Percentiles rank a stretch among this genome's conserved stretches.
Evolutionary conservation across 1,140 invertebrate species (phyloP).

Genomic region (Colletes latitarsis): DNA sequence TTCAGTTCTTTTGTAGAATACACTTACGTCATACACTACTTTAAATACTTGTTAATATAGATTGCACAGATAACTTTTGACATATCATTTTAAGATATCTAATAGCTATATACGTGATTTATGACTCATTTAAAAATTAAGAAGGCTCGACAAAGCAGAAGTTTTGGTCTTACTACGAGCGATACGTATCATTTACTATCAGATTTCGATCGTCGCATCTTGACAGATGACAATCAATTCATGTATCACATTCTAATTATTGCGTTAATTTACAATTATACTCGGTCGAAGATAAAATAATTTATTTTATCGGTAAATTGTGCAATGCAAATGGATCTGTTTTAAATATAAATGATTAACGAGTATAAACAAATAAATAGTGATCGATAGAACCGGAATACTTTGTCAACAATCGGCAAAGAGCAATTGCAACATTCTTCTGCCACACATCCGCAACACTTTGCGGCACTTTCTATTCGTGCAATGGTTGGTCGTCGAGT

Average conservation of each 20-base stretch:
- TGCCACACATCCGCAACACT: neutral
- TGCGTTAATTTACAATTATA: neutral
- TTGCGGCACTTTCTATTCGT: slow-evolving; percentile 39
- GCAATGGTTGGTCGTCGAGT: slow-evolving; percentile 15
- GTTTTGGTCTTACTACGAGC: too few relatives aligned
- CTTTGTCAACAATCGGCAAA: slow-evolving; percentile 10
- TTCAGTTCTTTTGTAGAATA: too few relatives aligned
- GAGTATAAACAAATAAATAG: neutral
- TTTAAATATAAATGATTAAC: neutral
- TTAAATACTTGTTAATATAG: too few relatives aligned
- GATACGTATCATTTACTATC: neutral
- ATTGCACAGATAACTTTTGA: too few relatives aligned
- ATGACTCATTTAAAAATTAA: too few relatives aligned
- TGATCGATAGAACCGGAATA: neutral
- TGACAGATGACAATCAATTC: neutral
- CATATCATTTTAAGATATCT: too few relatives aligned
- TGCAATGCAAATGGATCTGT: neutral
- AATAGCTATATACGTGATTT: too few relatives aligned
- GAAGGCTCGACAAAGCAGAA: neutral
- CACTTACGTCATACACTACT: too few relatives aligned
- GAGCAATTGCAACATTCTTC: slow-evolving; percentile 13
- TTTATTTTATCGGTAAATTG: neutral
- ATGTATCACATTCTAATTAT: neutral
- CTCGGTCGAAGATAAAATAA: neutral
- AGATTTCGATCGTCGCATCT: neutral